Evolutionary conservation across 2,113 vertebrate species (phyloP), one percentile per base, ranked within the genome.

Genomic region (Dromaius novaehollandiae): DNA sequence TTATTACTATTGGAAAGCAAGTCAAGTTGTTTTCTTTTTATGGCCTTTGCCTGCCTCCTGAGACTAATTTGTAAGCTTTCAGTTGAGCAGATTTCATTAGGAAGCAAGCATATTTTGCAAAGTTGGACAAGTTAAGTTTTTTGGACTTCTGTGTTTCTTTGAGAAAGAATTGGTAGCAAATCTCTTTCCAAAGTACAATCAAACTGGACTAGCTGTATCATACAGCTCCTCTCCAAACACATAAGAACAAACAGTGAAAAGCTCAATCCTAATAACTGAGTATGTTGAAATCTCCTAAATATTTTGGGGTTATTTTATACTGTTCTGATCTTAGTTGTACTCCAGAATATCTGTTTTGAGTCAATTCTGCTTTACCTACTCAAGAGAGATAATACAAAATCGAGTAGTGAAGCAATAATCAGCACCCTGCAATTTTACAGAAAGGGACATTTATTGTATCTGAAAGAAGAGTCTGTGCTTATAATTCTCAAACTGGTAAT

Each of bases 11-110:
- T 92, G 78, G 74, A 90, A 89, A 94, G 48, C 36, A 87, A 89
- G 42, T 74, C 11, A 66, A 70, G 26, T 55, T 60, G 34, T 89
- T 91, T 96, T 70, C 63, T 90, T 94, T 94, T 88, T 86, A 95
- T 58, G 46, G 55, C 44, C 46, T 82, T 94, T 88, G 56, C 15
- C 55, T 91, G 36, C 64, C 85, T 90, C 64, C 58, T 55, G 88
- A 83, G 75, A 74, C 36, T 83, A 80, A 88, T 94, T 82, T 93
- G 70, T 91, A 93, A 86, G 40, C 44, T 32, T 95, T 84, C 60
- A 63, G 48, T 48, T 89, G 38, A 93, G 18, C 40, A 89, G 53
- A 74, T 91, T 96, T 93, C 87, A 63, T 82, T 76, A 70, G 71
- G 40, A 93, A 91, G 48, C 8, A 34, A 46, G 44, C 28, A 8